These are phyloP conservation scores for Dicrostonyx torquatus DNA, from an alignment of 2,797 vertebrate genomes.

Conservation along the genomic window DNA sequence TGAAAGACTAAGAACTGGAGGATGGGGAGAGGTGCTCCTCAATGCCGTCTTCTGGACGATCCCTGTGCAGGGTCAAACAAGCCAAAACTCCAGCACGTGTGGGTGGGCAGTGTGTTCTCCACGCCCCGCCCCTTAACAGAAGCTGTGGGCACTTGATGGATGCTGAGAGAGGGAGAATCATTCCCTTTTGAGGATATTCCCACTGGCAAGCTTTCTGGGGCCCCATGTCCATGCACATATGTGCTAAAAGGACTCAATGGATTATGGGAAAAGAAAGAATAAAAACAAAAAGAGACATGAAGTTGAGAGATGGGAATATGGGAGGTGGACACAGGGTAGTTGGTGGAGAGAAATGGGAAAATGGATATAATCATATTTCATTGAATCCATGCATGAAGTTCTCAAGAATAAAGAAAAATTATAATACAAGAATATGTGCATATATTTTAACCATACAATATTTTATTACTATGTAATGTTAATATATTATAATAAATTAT, in stretches of 20 bases:
- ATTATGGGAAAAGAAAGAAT: background rate
- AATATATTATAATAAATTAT: background rate
- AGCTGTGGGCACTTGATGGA: background rate
- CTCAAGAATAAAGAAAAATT: background rate
- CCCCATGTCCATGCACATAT: background rate
- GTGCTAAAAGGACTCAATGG: background rate
- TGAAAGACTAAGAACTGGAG: background rate
- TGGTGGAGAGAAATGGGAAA: background rate
- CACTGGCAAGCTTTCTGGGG: background rate
- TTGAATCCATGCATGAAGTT: background rate
- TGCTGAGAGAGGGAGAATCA: background rate
- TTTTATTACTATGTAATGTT: conserved; percentile 27
- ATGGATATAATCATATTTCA: background rate
- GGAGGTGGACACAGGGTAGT: background rate
- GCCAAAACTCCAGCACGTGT: too few relatives aligned
- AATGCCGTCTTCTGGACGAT: background rate
- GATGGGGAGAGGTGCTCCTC: background rate
- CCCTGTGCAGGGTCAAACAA: background rate
- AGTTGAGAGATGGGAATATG: background rate
- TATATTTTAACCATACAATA: background rate
- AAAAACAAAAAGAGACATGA: background rate
- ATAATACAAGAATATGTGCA: background rate
- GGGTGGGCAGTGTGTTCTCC: background rate
- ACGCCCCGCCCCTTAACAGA: background rate
- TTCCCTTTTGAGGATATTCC: background rate